phyloP scores from a whole-genome alignment of 2,888 invertebrate genomes.

The Sarcophaga variegata region DNA sequence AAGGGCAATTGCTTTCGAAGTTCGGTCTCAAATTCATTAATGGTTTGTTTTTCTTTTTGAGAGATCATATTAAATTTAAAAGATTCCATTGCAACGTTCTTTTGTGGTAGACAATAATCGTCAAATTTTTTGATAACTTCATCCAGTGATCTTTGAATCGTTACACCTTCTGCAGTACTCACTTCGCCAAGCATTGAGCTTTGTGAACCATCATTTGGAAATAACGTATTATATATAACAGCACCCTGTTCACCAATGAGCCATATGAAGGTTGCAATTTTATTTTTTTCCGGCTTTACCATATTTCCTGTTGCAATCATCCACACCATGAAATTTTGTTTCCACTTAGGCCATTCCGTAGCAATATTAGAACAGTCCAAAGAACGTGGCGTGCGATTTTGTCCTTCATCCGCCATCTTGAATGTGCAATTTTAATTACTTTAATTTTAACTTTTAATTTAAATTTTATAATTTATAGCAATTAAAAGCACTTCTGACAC shows the following conservation, averaged over 20 bases:
- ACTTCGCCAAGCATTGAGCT: slow-evolving; percentile 18
- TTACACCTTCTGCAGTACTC: neutral
- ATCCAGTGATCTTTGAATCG: neutral
- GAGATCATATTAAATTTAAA: neutral
- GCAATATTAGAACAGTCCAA: slow-evolving; percentile 15
- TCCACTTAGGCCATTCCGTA: neutral
- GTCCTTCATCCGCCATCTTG: slow-evolving; percentile 25
- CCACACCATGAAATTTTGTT: neutral
- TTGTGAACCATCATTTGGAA: slow-evolving; percentile 15
- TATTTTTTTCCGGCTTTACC: slow-evolving; percentile 2
- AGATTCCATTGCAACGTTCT: slow-evolving; percentile 26
- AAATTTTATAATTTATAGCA: too few species aligned
- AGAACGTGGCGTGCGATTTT: slow-evolving; percentile 13
- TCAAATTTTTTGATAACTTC: slow-evolving; percentile 18
- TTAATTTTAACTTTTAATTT: too few species aligned
- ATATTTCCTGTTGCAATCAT: too few species aligned
- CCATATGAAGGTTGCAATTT: slow-evolving; percentile 36
- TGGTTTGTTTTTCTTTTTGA: slow-evolving; percentile 19
- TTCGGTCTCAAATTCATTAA: slow-evolving; percentile 23
- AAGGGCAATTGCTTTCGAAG: slow-evolving; percentile 9
- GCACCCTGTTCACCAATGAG: slow-evolving; percentile 22
- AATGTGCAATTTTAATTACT: too few species aligned
- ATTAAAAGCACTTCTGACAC: too few species aligned
- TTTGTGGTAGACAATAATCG: neutral
- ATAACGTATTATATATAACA: slow-evolving; percentile 27